Conservation (phyloP, 2,797 vertebrate genomes). For the Sebastes jordani region DNA sequence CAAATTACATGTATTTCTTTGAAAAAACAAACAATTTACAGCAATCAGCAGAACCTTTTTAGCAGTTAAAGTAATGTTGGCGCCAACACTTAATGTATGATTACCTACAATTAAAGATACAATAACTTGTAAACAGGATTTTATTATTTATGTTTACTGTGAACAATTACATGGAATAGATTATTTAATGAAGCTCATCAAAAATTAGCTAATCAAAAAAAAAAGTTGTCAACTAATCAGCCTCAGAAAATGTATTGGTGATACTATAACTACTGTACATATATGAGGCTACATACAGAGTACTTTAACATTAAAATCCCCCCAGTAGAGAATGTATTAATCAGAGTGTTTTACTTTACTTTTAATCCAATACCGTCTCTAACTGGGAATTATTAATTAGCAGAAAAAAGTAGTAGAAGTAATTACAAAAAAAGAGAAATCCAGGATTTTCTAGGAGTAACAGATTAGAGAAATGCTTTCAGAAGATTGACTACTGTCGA, state of each 20-base stretch:
- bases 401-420: neutral
- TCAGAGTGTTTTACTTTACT: neutral
- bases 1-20: neutral
- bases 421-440: neutral
- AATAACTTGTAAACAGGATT: neutral
- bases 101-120: no score
- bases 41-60: neutral
- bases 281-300: neutral
- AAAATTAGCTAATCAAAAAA: neutral
- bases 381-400: neutral
- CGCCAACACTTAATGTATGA: neutral
- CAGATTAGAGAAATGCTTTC: neutral
- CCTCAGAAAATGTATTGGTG: neutral
- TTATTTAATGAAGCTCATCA: neutral
- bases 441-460: neutral
- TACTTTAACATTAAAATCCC: neutral
- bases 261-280: neutral
- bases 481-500: neutral
- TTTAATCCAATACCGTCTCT: neutral
- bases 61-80: neutral
- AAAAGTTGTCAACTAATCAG: neutral
- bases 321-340: neutral
- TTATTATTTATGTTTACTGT: neutral
- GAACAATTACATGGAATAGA: neutral
- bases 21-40: neutral